Conservation (phyloP, 2,888 invertebrate species). For the Sinhomidia bicolor region DNA sequence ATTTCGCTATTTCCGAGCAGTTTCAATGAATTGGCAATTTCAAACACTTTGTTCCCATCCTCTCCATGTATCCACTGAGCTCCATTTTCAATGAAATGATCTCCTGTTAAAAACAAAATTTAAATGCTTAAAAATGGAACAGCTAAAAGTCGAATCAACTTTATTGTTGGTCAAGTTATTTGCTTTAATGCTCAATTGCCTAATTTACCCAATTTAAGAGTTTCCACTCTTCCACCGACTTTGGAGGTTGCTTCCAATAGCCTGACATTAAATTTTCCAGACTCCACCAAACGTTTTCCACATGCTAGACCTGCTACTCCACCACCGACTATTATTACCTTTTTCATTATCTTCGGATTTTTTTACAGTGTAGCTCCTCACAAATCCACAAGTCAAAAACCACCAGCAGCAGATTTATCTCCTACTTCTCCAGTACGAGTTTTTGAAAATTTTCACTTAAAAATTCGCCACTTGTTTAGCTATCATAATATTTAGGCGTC, state of each 20-base stretch:
- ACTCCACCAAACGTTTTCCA: conserved; percentile 90
- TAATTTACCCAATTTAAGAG: conserved; percentile 86
- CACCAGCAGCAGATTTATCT: too few relatives aligned
- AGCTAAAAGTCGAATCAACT: background rate
- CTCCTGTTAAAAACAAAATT: conserved; percentile 81
- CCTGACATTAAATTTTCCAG: conserved; percentile 90
- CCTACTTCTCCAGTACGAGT: too few relatives aligned
- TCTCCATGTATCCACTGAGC: conserved; percentile 98
- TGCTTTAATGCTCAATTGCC: background rate
- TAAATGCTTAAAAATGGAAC: background rate
- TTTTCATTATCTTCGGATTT: conserved; percentile 48
- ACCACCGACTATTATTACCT: conserved; percentile 87
- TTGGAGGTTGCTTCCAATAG: conserved; percentile 91
- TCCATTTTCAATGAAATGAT: conserved; percentile 88
- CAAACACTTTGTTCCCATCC: conserved; percentile 93
- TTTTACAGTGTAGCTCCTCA: background rate
- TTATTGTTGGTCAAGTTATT: background rate
- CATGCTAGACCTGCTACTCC: conserved; percentile 94
- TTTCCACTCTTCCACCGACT: conserved; percentile 91
- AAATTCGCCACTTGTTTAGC: too few relatives aligned
- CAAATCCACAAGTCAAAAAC: background rate
- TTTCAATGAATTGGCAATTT: conserved; percentile 87
- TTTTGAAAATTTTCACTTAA: too few relatives aligned
- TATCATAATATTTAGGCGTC: too few relatives aligned
- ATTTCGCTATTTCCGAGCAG: conserved; percentile 45